These are phyloP conservation scores for Halesus radiatus DNA, from an alignment of 1,140 invertebrate species.

Conservation along the genomic window DNA sequence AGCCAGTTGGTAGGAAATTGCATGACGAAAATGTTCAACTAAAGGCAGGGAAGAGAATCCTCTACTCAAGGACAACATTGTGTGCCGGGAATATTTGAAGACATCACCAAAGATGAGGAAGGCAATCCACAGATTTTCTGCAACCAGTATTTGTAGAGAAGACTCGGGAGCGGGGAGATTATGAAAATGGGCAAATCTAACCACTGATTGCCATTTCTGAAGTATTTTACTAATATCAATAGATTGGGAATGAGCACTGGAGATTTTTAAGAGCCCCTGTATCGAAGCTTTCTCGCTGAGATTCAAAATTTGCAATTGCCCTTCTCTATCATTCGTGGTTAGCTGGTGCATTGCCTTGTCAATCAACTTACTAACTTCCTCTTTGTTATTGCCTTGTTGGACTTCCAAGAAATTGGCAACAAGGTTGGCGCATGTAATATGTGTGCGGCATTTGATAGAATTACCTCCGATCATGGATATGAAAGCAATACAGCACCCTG, in stretches of 20 bases:
- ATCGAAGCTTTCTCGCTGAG: constrained; percentile 62
- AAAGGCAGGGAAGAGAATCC: constrained; percentile 69
- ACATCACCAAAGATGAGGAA: constrained; percentile 76
- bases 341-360: constrained; percentile 65
- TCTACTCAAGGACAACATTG: constrained; percentile 70
- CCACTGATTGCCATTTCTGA: constrained; percentile 72
- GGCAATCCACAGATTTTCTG: constrained; percentile 74
- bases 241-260: constrained; percentile 30
- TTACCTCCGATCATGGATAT: constrained; percentile 75
- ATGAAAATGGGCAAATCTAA: constrained; percentile 73
- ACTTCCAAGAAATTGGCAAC: constrained; percentile 62
- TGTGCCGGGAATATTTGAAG: constrained; percentile 73
- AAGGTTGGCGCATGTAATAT: constrained; percentile 71
- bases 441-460: constrained; percentile 72
- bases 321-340: constrained; percentile 63
- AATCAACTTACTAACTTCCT: constrained; percentile 63
- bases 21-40: constrained; percentile 71
- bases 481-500: constrained; percentile 74
- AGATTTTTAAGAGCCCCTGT: constrained; percentile 41
- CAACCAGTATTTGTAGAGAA: constrained; percentile 71
- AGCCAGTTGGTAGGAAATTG: constrained; percentile 66
- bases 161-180: constrained; percentile 70
- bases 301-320: constrained; percentile 63
- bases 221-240: constrained; percentile 60
- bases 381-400: constrained; percentile 59